Evolutionary conservation across 2,113 vertebrate species (phyloP), one percentile per base, ranked within the genome.

Genomic region (Buteo buteo): DNA sequence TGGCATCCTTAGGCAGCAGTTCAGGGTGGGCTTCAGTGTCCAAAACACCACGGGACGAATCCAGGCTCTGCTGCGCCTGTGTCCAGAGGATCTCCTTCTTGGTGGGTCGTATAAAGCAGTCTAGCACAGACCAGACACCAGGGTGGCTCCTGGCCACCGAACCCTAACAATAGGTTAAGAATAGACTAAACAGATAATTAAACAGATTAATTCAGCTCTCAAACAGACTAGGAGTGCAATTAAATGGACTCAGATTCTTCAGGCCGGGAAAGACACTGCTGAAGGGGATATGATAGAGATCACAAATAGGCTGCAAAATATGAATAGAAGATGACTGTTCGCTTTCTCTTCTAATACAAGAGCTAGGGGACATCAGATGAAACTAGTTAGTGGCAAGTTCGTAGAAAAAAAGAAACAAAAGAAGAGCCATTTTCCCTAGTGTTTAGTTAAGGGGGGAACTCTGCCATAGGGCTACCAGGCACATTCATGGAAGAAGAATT

Each of bases 101-200:
- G 87, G 78, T 93, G 87, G 62, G 62, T 86, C 78, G 66, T 79
- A 29, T 57, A 85, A 69, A 80, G 38, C 44, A 91, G 28, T 36
- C 58, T 42, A 79, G 91, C 44, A 65, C 52, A 79, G 47, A 89
- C 36, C 62, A 95, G 93, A 94, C 87, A 82, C 20, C 26, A 44
- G 57, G 7, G 47, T 74, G 65, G 81, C 70, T 95, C 86, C 77
- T 87, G 40, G 73, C 73, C 70, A 29, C 79, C 25, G 2, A 92
- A 76, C 11, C 10, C 85, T 83, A 92, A 93, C 85, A 96, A 88
- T 77, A 95, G 85, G 45, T 96, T 91, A 82, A 85, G 93, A 91
- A 90, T 80, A 97, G 93, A 94, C 96, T 96, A 96, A 97, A 96
- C 90, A 96, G 74, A 96, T 87, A 93, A 96, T 96, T 95, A 89